Evolutionary conservation across 2,888 invertebrate species (phyloP).

Genomic region (Chalcis sispes): DNA sequence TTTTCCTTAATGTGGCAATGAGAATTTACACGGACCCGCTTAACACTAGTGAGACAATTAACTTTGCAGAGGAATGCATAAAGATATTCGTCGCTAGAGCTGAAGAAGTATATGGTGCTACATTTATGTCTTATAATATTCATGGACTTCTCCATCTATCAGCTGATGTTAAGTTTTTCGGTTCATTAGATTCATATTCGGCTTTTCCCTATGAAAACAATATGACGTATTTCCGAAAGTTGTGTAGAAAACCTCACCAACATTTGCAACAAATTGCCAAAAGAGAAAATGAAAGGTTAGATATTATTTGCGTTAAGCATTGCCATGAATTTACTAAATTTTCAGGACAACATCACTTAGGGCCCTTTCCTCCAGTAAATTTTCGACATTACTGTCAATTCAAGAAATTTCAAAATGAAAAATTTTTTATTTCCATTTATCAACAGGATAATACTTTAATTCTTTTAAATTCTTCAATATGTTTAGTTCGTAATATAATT

Average conservation of each 20-base stretch:
- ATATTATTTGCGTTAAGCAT: background rate
- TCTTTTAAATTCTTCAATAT: background rate
- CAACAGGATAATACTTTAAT: conserved; percentile 16
- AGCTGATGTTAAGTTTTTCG: background rate
- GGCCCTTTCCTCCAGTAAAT: background rate
- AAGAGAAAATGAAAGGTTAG: background rate
- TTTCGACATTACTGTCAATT: background rate
- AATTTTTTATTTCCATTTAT: background rate
- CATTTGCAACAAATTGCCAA: conserved; percentile 42
- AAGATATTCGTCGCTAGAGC: conserved; percentile 23
- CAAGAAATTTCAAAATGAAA: background rate
- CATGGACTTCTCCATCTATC: conserved; percentile 18
- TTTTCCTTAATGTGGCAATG: conserved; percentile 37
- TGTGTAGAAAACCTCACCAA: conserved; percentile 22
- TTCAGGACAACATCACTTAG: background rate
- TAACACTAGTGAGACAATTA: background rate
- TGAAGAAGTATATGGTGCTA: conserved; percentile 16
- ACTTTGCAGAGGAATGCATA: conserved; percentile 6
- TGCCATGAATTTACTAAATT: background rate
- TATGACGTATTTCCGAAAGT: conserved; percentile 44
- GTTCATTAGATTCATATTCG: conserved; percentile 19
- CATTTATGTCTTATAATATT: conserved; percentile 44
- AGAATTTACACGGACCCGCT: conserved; percentile 13
- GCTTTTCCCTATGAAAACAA: conserved; percentile 55
- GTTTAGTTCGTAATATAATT: conserved; percentile 28